Percentiles rank a stretch among this genome's conserved stretches.
Conservation (phyloP, 2,888 invertebrate genomes). For the Parapristionchus giblindavisi region DNA sequence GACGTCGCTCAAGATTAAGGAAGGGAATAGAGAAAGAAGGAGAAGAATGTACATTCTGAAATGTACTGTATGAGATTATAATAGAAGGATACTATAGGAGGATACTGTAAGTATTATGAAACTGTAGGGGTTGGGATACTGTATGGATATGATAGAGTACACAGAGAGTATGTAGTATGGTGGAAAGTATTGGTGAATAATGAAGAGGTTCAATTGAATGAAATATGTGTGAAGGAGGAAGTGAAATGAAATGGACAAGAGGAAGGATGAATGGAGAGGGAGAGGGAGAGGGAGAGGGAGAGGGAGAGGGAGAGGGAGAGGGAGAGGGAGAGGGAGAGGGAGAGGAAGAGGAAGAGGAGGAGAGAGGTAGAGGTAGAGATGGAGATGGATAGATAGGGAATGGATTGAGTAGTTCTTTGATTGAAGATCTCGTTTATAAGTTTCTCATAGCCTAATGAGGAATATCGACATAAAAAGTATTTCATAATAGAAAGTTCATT, state of each 20-base stretch:
- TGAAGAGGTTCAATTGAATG: background rate
- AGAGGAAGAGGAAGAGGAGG: background rate
- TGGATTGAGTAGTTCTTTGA: too few species aligned
- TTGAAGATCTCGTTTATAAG: too few species aligned
- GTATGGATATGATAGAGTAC: background rate
- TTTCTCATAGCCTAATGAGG: too few species aligned
- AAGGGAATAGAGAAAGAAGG: background rate
- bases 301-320: slow-evolving; percentile 6
- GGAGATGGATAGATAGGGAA: too few species aligned
- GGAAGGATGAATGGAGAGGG: too few species aligned
- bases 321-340: slow-evolving; percentile 10
- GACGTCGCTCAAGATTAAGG: background rate
- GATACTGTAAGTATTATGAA: background rate
- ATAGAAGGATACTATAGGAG: background rate
- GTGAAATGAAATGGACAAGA: background rate
- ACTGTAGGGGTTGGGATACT: too few species aligned
- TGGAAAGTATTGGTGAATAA: background rate
- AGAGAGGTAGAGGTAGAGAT: slow-evolving; percentile 17
- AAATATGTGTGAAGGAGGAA: background rate
- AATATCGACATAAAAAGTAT: too few species aligned
- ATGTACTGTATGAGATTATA: background rate
- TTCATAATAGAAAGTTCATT: too few species aligned
- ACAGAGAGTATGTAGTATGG: background rate
- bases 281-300: background rate
- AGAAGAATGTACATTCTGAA: slow-evolving; percentile 16